These are phyloP conservation scores for Rhynchotus rufescens DNA, from an alignment of 2,797 vertebrate species.

Conservation along the genomic window DNA sequence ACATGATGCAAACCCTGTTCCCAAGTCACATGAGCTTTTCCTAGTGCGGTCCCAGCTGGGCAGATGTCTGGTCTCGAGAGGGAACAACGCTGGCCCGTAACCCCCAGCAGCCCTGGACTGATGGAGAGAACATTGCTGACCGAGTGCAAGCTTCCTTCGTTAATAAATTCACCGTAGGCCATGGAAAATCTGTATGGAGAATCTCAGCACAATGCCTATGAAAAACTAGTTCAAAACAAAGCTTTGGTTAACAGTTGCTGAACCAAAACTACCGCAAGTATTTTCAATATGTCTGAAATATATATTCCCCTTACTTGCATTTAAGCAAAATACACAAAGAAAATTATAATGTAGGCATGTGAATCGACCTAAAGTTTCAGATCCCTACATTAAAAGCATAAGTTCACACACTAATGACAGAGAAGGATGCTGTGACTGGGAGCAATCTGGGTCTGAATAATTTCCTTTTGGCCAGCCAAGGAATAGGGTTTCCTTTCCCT, in stretches of 20 bases:
- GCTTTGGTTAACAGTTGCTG: neutral
- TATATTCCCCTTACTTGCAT: neutral
- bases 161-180: neutral
- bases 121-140: neutral
- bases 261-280: neutral
- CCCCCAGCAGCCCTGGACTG: neutral
- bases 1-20: neutral
- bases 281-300: no score
- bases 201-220: neutral
- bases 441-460: neutral
- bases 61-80: rapidly evolving
- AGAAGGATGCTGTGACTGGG: no score
- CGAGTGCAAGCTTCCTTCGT: neutral
- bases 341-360: neutral
- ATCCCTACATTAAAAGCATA: neutral
- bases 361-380: neutral
- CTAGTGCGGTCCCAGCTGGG: rapidly evolving
- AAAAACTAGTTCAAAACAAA: neutral
- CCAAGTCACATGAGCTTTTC: neutral
- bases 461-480: neutral
- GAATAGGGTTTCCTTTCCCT: neutral
- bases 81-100: neutral
- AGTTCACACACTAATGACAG: neutral
- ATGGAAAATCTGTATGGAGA: neutral
- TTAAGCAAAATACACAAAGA: neutral